Evolutionary conservation across 2,888 invertebrate species (phyloP).

Genomic region (Brachyopa scutellaris): DNA sequence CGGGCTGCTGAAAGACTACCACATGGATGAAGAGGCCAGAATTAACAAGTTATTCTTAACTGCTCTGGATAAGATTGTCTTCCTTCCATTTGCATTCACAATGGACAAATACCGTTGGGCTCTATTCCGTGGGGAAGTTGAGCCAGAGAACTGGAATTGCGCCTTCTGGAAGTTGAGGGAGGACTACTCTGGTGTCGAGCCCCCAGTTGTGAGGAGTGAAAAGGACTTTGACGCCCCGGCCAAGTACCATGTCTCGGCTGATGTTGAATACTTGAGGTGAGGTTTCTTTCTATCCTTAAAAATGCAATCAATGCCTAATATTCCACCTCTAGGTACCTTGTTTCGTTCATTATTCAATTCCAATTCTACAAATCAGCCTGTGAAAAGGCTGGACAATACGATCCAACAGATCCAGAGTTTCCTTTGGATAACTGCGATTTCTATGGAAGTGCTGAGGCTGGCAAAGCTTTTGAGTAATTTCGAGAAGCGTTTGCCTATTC

Average conservation of each 20-base stretch:
- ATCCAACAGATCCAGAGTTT: slow-evolving; percentile 85
- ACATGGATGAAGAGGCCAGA: slow-evolving; percentile 85
- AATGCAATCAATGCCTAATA: background rate
- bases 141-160: slow-evolving; percentile 85
- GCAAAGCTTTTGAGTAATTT: slow-evolving; percentile 87
- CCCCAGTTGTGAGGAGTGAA: slow-evolving; percentile 85
- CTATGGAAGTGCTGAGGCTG: slow-evolving; percentile 90
- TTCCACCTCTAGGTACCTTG: slow-evolving; percentile 87
- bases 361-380: slow-evolving; percentile 89
- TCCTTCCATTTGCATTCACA: slow-evolving; percentile 87
- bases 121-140: slow-evolving; percentile 85
- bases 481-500: too few relatives aligned
- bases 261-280: slow-evolving; percentile 87
- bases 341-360: slow-evolving; percentile 91
- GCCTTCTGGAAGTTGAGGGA: slow-evolving; percentile 87
- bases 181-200: slow-evolving; percentile 86
- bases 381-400: slow-evolving; percentile 90
- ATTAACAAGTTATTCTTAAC: slow-evolving; percentile 87
- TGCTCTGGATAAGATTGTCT: slow-evolving; percentile 87
- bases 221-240: slow-evolving; percentile 89
- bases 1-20: slow-evolving; percentile 84
- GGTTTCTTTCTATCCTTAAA: slow-evolving; percentile 45
- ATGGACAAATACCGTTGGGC: slow-evolving; percentile 88
- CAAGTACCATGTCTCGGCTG: slow-evolving; percentile 88
- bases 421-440: slow-evolving; percentile 94